Percentiles rank a stretch among this genome's conserved stretches.
Conservation (phyloP, 2,113 vertebrate species). For the Hepsetus odoe region DNA sequence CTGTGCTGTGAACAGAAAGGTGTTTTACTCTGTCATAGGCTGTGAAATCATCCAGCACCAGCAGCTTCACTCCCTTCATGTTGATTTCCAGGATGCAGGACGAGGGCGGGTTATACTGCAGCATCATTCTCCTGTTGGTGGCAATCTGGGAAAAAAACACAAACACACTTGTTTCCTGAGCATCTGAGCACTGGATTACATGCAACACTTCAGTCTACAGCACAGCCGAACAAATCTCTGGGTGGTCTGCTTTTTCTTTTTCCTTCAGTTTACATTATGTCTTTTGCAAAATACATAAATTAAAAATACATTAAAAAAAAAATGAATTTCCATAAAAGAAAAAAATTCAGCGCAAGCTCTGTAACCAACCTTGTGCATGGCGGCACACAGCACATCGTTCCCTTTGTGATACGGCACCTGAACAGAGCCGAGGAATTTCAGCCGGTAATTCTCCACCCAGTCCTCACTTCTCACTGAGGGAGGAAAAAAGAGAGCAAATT, state of each 20-base stretch:
- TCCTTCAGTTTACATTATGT: no score
- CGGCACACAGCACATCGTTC: conserved; percentile 94
- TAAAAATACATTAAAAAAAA: background rate
- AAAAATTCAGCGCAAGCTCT: background rate
- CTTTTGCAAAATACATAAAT: background rate
- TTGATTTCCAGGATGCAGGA: conserved; percentile 94
- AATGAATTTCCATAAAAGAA: background rate
- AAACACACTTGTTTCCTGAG: conserved; percentile 13
- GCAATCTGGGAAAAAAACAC: conserved; percentile 80
- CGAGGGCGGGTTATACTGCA: conserved; percentile 96
- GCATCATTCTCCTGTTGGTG: conserved; percentile 92
- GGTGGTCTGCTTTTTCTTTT: no score
- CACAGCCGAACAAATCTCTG: no score
- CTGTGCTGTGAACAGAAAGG: conserved; percentile 25
- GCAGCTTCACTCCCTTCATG: conserved; percentile 91
- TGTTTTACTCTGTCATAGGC: conserved; percentile 79
- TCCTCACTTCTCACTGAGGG: conserved; percentile 80
- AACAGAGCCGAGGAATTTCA: conserved; percentile 95
- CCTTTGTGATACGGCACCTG: conserved; percentile 97
- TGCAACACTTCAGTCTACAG: no score
- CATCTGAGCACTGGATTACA: no score
- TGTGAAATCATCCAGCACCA: conserved; percentile 88
- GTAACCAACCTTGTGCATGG: conserved; percentile 95
- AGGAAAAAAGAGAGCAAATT: background rate
- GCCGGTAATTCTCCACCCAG: conserved; percentile 90